phyloP scores from a whole-genome alignment of 2,888 invertebrate genomes.

The Sinohyriopsis cumingii region DNA sequence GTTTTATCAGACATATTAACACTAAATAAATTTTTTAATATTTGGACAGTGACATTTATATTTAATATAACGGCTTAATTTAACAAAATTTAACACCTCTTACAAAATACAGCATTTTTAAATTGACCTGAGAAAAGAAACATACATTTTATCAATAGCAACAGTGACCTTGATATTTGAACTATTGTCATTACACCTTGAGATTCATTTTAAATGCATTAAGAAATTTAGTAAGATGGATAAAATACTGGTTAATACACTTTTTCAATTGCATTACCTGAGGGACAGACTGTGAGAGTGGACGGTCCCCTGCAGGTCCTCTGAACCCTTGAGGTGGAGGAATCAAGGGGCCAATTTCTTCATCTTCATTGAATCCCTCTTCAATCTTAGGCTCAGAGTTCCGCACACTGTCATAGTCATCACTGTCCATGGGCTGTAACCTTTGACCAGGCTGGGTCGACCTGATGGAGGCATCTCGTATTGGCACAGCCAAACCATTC shows the following conservation, averaged over 20 bases:
- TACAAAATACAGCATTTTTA: no score
- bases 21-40: no score
- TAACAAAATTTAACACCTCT: no score
- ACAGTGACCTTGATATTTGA: no score
- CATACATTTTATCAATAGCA: no score
- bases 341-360: constrained; percentile 52
- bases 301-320: constrained; percentile 45
- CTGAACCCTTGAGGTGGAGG: constrained; percentile 63
- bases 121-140: no score
- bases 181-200: not conserved
- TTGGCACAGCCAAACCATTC: constrained; percentile 54
- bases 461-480: constrained; percentile 45
- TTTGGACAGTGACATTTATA: no score
- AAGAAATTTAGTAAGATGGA: not conserved
- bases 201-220: not conserved
- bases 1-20: no score
- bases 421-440: constrained; percentile 41
- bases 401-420: constrained; percentile 30
- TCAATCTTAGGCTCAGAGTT: constrained; percentile 15
- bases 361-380: constrained; percentile 43
- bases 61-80: no score
- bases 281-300: constrained; percentile 59
- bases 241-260: not conserved
- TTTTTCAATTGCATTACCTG: constrained; percentile 40
- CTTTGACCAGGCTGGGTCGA: constrained; percentile 45